Base-by-base conservation (phyloP, 1,140 invertebrate genomes). In the Cydia pomonella region DNA sequence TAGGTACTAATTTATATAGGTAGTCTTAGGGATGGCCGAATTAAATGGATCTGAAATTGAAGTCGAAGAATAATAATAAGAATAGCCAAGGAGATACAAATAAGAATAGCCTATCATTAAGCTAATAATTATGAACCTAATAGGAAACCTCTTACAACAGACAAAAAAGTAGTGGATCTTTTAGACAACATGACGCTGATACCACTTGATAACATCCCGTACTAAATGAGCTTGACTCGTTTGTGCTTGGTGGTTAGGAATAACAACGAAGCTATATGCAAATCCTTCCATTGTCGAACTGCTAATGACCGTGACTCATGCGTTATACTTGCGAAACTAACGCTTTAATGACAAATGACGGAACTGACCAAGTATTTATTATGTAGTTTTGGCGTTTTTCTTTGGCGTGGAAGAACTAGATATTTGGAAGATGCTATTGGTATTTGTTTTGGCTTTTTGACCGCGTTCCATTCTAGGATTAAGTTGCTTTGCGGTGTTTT, bases 261-360 rank as follows among this genome's bases (percentile, higher is more conserved):
- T 10, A 21, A 21, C 7, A 59, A 4, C 53, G 16, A 6, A 21
- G 62, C 27, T n/a, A 21, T 64, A 64, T 64, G 23, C 62, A 64
- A 64, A 64, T 64, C 25, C 62, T 29, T 21, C 53, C 53, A 64
- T 29, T 64, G 62, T 64, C 62, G 62, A 29, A 29, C 12, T 2
- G 62, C 23, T 64, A 64, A 64, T 29, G 62, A 27, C 62, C 62
- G 62, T 64, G 62, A 64, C 62, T 63, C 59, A 63, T 3, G 13
- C 21, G 59, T 63, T 23, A 63, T 63, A 63, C 21, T 27, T 63
- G 47, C 47, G 47, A 50, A 23, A 59, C 7, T 7, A 23, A 4
- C 13, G 7, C 53, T 7, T 10, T 23, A 7, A 9, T 21, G n/a
- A 21, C n/a, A 23, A 59, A 59, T 18, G 47, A n/a, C n/a, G n/a